These are phyloP conservation scores for Cheilosia vulpina DNA, from an alignment of 2,888 invertebrate genomes.

Conservation along the genomic window DNA sequence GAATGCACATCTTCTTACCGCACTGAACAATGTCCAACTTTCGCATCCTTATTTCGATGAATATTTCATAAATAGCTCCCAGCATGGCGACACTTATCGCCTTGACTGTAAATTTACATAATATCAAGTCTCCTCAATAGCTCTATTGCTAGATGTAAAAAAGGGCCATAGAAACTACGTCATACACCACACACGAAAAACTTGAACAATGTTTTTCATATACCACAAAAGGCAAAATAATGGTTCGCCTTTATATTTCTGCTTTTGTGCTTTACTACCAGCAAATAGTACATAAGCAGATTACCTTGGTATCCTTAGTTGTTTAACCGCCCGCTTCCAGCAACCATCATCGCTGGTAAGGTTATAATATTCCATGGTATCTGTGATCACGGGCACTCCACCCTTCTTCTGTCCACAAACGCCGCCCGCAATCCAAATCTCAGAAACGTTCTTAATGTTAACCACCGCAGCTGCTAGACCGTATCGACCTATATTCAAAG, in stretches of 20 bases:
- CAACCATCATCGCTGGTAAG: slow-evolving; percentile 50
- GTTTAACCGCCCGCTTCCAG: slow-evolving; percentile 49
- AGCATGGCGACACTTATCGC: background rate
- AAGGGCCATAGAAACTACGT: slow-evolving; percentile 1
- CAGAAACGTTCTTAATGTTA: slow-evolving; percentile 67
- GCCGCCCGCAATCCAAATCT: slow-evolving; percentile 90
- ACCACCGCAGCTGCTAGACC: slow-evolving; percentile 77
- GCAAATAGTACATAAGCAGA: slow-evolving; percentile 35
- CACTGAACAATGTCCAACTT: background rate
- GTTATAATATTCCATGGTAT: slow-evolving; percentile 77
- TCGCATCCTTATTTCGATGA: background rate
- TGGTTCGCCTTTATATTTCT: slow-evolving; percentile 26
- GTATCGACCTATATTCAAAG: slow-evolving; percentile 78
- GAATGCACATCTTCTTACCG: too few relatives aligned
- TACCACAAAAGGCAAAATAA: slow-evolving; percentile 29
- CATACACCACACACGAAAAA: slow-evolving; percentile 5
- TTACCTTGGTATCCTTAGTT: slow-evolving; percentile 68
- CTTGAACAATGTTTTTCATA: slow-evolving; percentile 12
- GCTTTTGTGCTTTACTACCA: slow-evolving; percentile 4
- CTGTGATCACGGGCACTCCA: slow-evolving; percentile 75
- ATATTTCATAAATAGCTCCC: slow-evolving; percentile 5
- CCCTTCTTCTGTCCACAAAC: slow-evolving; percentile 83
- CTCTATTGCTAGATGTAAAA: background rate
- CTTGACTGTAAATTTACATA: slow-evolving; percentile 41
- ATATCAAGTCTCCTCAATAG: background rate